Conservation (phyloP, 2,888 invertebrate species). For the Podotricha telesiphe region DNA sequence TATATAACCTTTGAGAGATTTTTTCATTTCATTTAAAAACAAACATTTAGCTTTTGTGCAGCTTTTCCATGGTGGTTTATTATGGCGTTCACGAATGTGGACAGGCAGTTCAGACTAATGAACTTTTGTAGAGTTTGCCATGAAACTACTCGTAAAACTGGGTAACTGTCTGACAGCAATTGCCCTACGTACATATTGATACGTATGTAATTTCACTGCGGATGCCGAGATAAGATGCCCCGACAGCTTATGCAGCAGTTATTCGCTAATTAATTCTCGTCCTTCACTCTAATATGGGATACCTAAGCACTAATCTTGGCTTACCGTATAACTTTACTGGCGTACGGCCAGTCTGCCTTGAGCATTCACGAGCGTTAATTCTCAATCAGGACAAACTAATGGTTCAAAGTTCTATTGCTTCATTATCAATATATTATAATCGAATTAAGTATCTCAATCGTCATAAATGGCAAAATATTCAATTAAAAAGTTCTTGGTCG, state of each 20-base stretch:
- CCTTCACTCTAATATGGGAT: slow-evolving; percentile 39
- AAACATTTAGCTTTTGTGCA: neutral
- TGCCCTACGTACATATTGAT: slow-evolving; percentile 30
- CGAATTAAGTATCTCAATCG: too few relatives aligned
- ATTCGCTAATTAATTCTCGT: slow-evolving; percentile 44
- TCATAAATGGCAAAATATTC: too few relatives aligned
- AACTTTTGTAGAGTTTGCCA: slow-evolving; percentile 18
- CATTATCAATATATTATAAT: neutral
- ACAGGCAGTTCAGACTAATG: slow-evolving; percentile 7
- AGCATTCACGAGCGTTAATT: slow-evolving; percentile 36
- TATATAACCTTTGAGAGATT: neutral
- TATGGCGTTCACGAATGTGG: slow-evolving; percentile 4
- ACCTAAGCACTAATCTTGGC: slow-evolving; percentile 42
- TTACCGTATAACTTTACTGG: slow-evolving; percentile 40
- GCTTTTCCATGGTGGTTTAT: neutral
- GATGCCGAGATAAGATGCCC: slow-evolving; percentile 39
- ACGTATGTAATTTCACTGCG: slow-evolving; percentile 36
- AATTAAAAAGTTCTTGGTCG: too few relatives aligned
- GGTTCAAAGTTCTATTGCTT: slow-evolving; percentile 14
- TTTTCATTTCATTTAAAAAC: neutral
- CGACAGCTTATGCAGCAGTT: slow-evolving; percentile 42
- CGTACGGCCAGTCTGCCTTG: slow-evolving; percentile 37
- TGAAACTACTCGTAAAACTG: slow-evolving; percentile 25
- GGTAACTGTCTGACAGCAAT: slow-evolving; percentile 25
- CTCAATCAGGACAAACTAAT: slow-evolving; percentile 32